Base-by-base conservation (phyloP, 2,113 vertebrate species). In the Morone chrysops region DNA sequence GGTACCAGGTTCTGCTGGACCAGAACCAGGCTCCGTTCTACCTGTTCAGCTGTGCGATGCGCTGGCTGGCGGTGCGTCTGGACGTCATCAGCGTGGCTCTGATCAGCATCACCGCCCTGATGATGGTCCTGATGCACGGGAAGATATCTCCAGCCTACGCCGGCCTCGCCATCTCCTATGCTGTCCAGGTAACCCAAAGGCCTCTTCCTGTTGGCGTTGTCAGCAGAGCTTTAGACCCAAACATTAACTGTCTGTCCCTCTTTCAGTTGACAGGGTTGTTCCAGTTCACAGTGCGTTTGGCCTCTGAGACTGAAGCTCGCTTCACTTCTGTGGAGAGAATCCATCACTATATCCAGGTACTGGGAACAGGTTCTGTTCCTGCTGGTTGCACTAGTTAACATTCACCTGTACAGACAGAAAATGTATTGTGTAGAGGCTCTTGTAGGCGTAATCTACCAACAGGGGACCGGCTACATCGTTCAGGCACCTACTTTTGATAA, bases 311-410 rank as follows among this genome's bases (percentile, higher is more conserved):
- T 8, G 97, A 99, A 92, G 97, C 97, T 83, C 97, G 97, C 61
- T 99, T 99, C 93, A 99, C 97, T 5, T 98, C 97, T 0, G 97
- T 99, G 72, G 97, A 98, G 83, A 96, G 97, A 70, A 99, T 99
- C 78, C 90, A 97, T 80, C 96, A 98, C 86, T 98, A 98, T 73
- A 97, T 98, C 88, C 95, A 98, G 97, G 97, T 99, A 94, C 38
- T 38, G 41, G 9, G 7, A 57, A 7, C 41, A 13, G 5, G 36
- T 0, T 12, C 16, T 20, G 1, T 1, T 41, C 0, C 9, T 14
- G 11, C 47, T 31, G 43, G 48, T n/a, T 20, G 13, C 12, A 9
- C 16, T 48, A 20, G 36, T 59, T 59, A 10, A 25, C 10, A 1
- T 11, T 13, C 22, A 57, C 12, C 22, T 25, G 22, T 25, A 60